phyloP scores from a whole-genome alignment of 2,797 vertebrate species.

The Helicolenus hilgendorfi region DNA sequence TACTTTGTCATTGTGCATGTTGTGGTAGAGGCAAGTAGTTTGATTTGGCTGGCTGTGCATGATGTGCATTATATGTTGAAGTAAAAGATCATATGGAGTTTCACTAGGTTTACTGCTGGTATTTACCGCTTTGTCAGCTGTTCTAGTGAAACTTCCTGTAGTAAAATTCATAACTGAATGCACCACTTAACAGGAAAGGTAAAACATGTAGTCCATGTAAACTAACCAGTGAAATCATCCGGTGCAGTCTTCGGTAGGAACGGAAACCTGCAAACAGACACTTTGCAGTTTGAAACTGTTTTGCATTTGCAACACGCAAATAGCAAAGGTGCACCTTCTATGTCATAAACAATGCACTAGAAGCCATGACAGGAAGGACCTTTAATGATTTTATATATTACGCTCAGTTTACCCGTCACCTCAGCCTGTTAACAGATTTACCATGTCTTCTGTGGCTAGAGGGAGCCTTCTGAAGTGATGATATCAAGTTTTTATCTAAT shows the following conservation, averaged over 20 bases:
- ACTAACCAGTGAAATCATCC: conserved; percentile 42
- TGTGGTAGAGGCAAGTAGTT: neutral
- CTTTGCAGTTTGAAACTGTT: neutral
- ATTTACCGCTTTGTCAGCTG: neutral
- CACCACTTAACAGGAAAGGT: conserved; percentile 5
- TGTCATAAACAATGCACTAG: neutral
- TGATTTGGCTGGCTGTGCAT: neutral
- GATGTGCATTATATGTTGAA: neutral
- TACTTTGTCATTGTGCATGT: neutral
- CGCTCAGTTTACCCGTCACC: neutral
- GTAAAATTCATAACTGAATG: conserved; percentile 6
- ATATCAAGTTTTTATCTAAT: neutral
- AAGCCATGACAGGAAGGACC: neutral
- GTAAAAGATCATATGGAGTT: neutral
- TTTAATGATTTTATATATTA: neutral
- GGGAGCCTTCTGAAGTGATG: neutral
- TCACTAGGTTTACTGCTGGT: neutral
- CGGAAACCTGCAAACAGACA: conserved; percentile 31
- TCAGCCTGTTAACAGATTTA: neutral
- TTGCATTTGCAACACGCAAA: neutral
- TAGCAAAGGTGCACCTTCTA: neutral
- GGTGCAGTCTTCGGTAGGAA: neutral
- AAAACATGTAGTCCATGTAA: neutral
- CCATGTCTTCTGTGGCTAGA: neutral
- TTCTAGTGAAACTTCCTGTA: conserved; percentile 2